Base-by-base conservation (phyloP, 2,888 invertebrate genomes). In the Andricus curvator region DNA sequence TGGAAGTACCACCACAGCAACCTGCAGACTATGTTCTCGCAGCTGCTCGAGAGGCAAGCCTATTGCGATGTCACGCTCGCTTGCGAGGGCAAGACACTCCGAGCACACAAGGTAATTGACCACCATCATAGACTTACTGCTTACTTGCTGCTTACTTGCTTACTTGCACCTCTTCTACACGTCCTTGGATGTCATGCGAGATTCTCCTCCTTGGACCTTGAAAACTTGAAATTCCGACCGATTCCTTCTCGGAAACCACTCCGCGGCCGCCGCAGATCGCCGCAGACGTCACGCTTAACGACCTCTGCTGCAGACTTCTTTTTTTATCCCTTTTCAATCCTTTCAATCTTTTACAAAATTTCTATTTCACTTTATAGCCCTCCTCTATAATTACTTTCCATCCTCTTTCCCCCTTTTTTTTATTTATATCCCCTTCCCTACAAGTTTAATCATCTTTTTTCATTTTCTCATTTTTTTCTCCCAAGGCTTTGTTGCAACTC, bases 1-100 rank as follows among this genome's bases (percentile, higher is more conserved):
- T 98, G 98, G 98, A 98, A 97, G 91, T 97, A 98, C 93, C 98
- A 98, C 93, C 97, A 97, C 93, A 96, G 96, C 86, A 98, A 98
- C 93, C 94, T 98, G 86, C 97, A 97, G 94, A 96, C 96, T 51
- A 97, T 97, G 96, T 97, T 97, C 93, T 96, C 97, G 79, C 97
- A 97, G 93, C 94, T 98, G 80, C 93, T 98, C 82, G 97, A 97
- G 91, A 92, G 97, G 92, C 97, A 98, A 91, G 96, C 97, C 84
- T 98, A 98, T 93, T 98, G 98, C 93, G 96, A 97, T 93, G 98
- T 98, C 85, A 97, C 98, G 41, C 93, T 98, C 87, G 98, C 98
- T 88, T 98, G 98, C 88, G 97, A 98, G 93, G 97, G 97, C 76
- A 95, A 95, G 91, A 95, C 96, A 85, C 95, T 97, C 84, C 94